Percentiles rank a stretch among this genome's conserved stretches.
Evolutionary conservation across 1,140 invertebrate genomes (phyloP).

Genomic region (Platorchestia sp.): DNA sequence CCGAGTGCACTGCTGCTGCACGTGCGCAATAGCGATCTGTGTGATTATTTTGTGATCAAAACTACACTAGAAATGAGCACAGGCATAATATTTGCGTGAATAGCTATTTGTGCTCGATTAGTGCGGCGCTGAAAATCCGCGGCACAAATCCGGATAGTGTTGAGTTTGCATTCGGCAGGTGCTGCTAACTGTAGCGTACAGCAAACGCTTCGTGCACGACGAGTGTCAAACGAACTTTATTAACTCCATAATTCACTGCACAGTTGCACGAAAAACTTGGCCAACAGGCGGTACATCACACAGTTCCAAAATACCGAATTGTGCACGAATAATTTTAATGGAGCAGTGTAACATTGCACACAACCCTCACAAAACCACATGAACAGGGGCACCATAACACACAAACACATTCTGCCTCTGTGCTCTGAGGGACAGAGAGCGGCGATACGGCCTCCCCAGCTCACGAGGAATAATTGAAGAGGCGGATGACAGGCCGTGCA

Average conservation of each 20-base stretch:
- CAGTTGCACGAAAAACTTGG: background rate
- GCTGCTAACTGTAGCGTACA: background rate
- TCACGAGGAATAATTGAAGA: constrained; percentile 4
- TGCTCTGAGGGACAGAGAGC: background rate
- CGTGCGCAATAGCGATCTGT: background rate
- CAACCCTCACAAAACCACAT: background rate
- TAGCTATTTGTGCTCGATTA: background rate
- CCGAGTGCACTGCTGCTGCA: background rate
- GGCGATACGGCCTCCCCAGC: background rate
- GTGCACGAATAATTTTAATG: background rate
- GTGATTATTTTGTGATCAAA: background rate
- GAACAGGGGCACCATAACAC: background rate
- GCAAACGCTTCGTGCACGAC: background rate
- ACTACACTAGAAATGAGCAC: background rate
- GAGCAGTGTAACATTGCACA: background rate
- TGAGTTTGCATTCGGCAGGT: background rate
- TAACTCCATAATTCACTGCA: background rate
- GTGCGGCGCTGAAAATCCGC: background rate
- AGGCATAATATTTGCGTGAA: background rate
- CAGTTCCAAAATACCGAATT: background rate
- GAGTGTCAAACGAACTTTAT: background rate
- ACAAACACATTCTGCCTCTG: background rate
- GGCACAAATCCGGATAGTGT: background rate
- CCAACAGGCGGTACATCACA: background rate
- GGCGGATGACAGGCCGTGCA: constrained; percentile 9